Percentiles rank a stretch among this genome's conserved stretches.
Evolutionary conservation across 2,797 vertebrate genomes (phyloP).

Genomic region (Phrynocephalus guinanensis): DNA sequence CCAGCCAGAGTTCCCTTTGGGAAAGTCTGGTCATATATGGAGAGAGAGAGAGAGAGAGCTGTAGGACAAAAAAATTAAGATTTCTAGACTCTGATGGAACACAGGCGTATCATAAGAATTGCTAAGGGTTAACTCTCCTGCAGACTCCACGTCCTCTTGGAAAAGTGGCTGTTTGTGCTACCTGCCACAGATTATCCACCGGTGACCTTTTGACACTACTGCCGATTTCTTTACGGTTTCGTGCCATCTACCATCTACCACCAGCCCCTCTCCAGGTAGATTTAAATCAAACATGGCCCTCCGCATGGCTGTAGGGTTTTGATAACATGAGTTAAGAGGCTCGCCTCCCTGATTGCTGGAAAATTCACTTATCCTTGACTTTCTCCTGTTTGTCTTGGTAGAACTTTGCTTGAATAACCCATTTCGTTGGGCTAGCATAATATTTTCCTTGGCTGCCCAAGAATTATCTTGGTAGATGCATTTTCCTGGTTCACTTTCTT

Average conservation of each 20-base stretch:
- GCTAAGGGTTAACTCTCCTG: too few relatives aligned
- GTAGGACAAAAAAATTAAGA: too few relatives aligned
- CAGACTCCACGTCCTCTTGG: too few relatives aligned
- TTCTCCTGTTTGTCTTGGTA: slow-evolving; percentile 78
- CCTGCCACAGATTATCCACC: too few relatives aligned
- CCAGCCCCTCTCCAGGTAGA: not conserved
- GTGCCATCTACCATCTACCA: slow-evolving; percentile 3
- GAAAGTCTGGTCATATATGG: too few relatives aligned
- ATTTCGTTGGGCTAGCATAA: slow-evolving; percentile 77
- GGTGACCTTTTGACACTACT: too few relatives aligned
- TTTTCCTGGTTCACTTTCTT: slow-evolving; percentile 74
- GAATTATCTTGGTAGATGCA: slow-evolving; percentile 68
- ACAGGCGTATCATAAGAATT: too few relatives aligned
- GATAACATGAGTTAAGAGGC: slow-evolving; percentile 52
- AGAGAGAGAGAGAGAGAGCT: too few relatives aligned
- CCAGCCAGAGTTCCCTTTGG: too few relatives aligned
- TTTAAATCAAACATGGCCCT: slow-evolving; percentile 27
- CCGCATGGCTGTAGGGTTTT: slow-evolving; percentile 40
- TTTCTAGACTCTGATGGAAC: too few relatives aligned
- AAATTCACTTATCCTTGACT: slow-evolving; percentile 69
- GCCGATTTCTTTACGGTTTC: not conserved
- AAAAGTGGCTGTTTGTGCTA: too few relatives aligned
- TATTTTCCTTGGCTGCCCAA: slow-evolving; percentile 79
- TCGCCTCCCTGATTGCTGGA: slow-evolving; percentile 58
- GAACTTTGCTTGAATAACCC: slow-evolving; percentile 73